Percentiles rank a stretch among this genome's conserved stretches.
phyloP scores from a whole-genome alignment of 2,888 invertebrate genomes.

The Gastrophysa polygoni region DNA sequence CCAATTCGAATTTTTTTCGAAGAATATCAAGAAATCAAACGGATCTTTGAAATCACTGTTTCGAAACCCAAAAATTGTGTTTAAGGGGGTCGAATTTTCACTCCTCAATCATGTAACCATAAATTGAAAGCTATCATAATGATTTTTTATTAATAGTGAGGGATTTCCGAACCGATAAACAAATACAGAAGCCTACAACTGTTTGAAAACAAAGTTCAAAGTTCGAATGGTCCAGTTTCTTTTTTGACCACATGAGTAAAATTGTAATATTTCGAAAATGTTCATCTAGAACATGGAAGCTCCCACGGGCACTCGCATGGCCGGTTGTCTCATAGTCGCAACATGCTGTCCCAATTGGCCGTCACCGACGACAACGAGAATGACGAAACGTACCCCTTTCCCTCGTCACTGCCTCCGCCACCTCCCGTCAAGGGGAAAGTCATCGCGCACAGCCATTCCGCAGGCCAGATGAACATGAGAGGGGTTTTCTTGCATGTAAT shows the following conservation, averaged over 20 bases:
- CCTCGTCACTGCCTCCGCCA: slow-evolving; percentile 55
- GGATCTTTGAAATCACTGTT: too few relatives aligned
- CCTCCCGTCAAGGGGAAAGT: slow-evolving; percentile 37
- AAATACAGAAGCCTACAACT: too few relatives aligned
- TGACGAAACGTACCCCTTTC: slow-evolving; percentile 66
- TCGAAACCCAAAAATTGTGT: too few relatives aligned
- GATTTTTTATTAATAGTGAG: too few relatives aligned
- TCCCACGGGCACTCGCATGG: slow-evolving; percentile 72
- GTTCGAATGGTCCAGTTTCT: too few relatives aligned
- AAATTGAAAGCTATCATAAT: too few relatives aligned
- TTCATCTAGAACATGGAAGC: slow-evolving; percentile 71
- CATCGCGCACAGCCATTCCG: slow-evolving; percentile 61
- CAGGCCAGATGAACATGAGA: slow-evolving; percentile 96
- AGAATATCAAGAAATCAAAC: too few relatives aligned
- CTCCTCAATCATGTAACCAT: too few relatives aligned
- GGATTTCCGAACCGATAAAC: too few relatives aligned
- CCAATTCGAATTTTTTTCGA: too few relatives aligned
- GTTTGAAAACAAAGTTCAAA: too few relatives aligned
- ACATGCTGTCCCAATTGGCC: slow-evolving; percentile 66
- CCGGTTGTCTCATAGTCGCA: slow-evolving; percentile 63
- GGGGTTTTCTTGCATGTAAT: slow-evolving; percentile 99
- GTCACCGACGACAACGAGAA: slow-evolving; percentile 77
- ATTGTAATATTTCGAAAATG: neutral
- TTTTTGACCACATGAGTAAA: neutral
- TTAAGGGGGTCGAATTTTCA: too few relatives aligned